phyloP scores from a whole-genome alignment of 2,888 invertebrate genomes.

The Tridacna crocea region DNA sequence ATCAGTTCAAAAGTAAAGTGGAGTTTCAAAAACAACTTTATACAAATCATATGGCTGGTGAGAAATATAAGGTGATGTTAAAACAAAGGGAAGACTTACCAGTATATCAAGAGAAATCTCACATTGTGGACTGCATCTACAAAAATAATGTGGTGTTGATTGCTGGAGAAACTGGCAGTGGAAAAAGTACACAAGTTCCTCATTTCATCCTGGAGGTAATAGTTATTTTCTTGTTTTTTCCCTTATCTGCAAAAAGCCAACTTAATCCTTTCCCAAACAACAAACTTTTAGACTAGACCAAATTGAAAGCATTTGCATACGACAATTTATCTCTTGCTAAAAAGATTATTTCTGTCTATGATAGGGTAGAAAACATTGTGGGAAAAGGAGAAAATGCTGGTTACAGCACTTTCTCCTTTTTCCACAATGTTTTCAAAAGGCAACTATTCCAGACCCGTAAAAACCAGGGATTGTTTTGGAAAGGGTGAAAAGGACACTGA shows the following conservation, averaged over 20 bases:
- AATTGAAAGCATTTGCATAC: too few relatives aligned
- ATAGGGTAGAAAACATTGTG: too few relatives aligned
- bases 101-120: slow-evolving; percentile 73
- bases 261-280: background rate
- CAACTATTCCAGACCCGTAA: too few relatives aligned
- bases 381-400: too few relatives aligned
- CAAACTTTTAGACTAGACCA: too few relatives aligned
- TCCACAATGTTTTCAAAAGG: too few relatives aligned
- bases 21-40: slow-evolving; percentile 21
- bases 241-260: too few relatives aligned
- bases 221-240: background rate
- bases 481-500: too few relatives aligned
- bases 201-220: slow-evolving; percentile 81
- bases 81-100: slow-evolving; percentile 74
- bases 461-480: too few relatives aligned
- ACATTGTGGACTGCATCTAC: slow-evolving; percentile 69
- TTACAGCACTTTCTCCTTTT: too few relatives aligned
- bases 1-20: background rate
- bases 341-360: too few relatives aligned
- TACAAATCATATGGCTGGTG: slow-evolving; percentile 35
- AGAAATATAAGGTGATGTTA: slow-evolving; percentile 66
- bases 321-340: too few relatives aligned
- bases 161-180: slow-evolving; percentile 83
- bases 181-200: slow-evolving; percentile 83
- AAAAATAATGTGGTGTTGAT: slow-evolving; percentile 77